Conservation (phyloP, 1,140 invertebrate genomes). For the Trachymyrmex cornetzi region DNA sequence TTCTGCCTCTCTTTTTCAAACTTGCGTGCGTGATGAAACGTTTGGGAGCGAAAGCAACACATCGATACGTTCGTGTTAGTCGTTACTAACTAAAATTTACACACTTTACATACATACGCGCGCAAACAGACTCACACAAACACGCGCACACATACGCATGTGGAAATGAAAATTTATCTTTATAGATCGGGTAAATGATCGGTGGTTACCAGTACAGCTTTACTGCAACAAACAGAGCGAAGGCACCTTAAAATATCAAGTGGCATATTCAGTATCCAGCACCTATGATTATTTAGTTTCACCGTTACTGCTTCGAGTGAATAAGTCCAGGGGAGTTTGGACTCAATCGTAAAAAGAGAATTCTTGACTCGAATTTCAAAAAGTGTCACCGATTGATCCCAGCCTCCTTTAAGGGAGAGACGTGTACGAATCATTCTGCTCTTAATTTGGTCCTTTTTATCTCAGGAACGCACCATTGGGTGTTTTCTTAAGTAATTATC, state of each 20-base stretch:
- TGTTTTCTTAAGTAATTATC: conserved; percentile 33
- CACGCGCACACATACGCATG: neutral
- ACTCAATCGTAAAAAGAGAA: conserved; percentile 11
- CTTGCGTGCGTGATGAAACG: neutral
- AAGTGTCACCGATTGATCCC: conserved; percentile 26
- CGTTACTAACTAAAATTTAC: conserved; percentile 1
- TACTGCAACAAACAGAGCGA: conserved; percentile 62
- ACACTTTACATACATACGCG: neutral
- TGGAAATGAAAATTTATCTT: conserved; percentile 46
- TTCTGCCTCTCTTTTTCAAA: neutral
- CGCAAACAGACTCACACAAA: neutral
- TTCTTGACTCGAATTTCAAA: conserved; percentile 2
- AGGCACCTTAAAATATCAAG: conserved; percentile 69
- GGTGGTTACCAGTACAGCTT: conserved; percentile 42
- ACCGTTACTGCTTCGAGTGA: conserved; percentile 14
- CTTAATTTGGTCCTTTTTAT: conserved; percentile 51
- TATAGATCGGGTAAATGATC: conserved; percentile 46
- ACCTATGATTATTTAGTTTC: conserved; percentile 61
- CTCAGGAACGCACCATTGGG: neutral
- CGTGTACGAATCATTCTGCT: neutral
- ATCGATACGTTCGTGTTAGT: conserved; percentile 4
- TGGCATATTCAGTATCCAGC: conserved; percentile 54
- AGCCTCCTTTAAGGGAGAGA: neutral
- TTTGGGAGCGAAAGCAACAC: conserved; percentile 23
- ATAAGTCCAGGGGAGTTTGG: conserved; percentile 6